These are phyloP conservation scores for Nannospalax galili DNA, from an alignment of 2,113 vertebrate species.

Conservation along the genomic window DNA sequence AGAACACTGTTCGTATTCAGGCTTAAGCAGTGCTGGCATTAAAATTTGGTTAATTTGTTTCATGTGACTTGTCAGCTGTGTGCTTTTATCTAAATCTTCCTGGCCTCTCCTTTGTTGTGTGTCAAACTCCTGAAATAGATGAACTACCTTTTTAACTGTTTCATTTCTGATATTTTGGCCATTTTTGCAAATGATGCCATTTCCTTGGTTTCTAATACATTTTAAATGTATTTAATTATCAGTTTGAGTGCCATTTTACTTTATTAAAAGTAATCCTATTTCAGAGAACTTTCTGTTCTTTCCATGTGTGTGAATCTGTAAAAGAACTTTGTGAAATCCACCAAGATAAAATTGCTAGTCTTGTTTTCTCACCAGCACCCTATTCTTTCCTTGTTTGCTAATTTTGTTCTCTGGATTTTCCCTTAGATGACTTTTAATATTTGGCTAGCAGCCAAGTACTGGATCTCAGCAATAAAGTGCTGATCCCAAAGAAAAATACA, in stretches of 20 bases:
- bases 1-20: slow-evolving; percentile 84
- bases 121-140: slow-evolving; percentile 75
- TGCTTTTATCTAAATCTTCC: slow-evolving; percentile 85
- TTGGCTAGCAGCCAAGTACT: slow-evolving; percentile 6
- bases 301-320: background rate
- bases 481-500: background rate
- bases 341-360: background rate
- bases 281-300: background rate
- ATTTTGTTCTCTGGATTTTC: slow-evolving; percentile 61
- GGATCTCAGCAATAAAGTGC: background rate
- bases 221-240: background rate
- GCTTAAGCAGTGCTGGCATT: slow-evolving; percentile 83
- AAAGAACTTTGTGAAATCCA: slow-evolving; percentile 9
- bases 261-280: background rate
- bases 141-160: slow-evolving; percentile 81
- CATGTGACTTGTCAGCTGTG: slow-evolving; percentile 90
- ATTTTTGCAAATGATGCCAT: background rate
- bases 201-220: background rate
- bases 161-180: slow-evolving; percentile 30
- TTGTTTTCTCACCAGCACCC: background rate
- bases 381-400: slow-evolving; percentile 10
- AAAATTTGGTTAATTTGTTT: slow-evolving; percentile 85
- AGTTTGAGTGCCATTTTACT: background rate
- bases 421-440: slow-evolving; percentile 53
- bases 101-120: slow-evolving; percentile 80